Percentiles rank a stretch among this genome's conserved stretches.
Conservation (phyloP, 2,797 vertebrate species). For the Typhlichthys eigenmanni region DNA sequence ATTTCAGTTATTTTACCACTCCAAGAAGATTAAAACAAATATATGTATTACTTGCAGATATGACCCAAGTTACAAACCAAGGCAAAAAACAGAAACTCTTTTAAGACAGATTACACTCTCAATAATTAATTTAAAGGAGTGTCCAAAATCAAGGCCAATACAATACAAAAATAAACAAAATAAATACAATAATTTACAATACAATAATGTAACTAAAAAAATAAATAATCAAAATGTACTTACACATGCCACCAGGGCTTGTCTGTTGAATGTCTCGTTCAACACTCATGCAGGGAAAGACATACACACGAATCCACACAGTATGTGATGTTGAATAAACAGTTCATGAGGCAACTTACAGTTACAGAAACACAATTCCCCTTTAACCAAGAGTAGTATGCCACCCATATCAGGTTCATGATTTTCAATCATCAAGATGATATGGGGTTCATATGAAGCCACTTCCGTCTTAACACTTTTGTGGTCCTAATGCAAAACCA, state of each 20-base stretch:
- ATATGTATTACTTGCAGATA: conserved; percentile 2
- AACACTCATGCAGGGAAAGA: conserved; percentile 26
- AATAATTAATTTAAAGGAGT: conserved; percentile 10
- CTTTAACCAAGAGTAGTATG: too few relatives aligned
- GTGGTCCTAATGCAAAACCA: too few relatives aligned
- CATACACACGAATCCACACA: conserved; percentile 6
- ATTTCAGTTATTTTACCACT: not conserved
- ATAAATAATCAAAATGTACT: conserved; percentile 38
- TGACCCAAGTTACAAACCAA: not conserved
- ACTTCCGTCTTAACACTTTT: too few relatives aligned
- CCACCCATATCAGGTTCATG: too few relatives aligned
- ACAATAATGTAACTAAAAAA: conserved; percentile 43
- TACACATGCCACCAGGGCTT: conserved; percentile 56
- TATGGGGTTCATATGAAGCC: too few relatives aligned
- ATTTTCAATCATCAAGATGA: too few relatives aligned
- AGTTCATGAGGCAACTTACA: conserved; percentile 36
- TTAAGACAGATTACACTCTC: conserved; percentile 1
- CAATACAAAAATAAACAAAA: conserved; percentile 18
- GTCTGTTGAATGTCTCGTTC: conserved; percentile 23
- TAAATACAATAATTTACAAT: conserved; percentile 22
- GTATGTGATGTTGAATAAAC: conserved; percentile 12
- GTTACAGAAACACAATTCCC: too few relatives aligned
- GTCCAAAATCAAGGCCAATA: conserved; percentile 60
- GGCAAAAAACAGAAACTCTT: not conserved
- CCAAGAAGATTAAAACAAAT: conserved; percentile 3